phyloP scores from a whole-genome alignment of 2,797 vertebrate genomes.

The Myripristis jacobus region DNA sequence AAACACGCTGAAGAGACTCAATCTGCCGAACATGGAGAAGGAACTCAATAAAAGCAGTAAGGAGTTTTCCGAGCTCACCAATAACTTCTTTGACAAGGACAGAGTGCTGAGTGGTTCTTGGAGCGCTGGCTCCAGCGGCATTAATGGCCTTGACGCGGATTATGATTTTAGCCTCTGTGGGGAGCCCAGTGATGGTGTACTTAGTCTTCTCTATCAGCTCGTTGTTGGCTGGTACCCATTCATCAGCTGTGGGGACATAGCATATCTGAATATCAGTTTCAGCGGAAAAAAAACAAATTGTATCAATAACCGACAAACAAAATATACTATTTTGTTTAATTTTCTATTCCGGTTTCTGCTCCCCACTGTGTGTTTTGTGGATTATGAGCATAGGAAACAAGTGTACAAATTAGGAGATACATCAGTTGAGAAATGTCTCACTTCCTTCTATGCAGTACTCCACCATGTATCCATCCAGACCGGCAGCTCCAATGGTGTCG shows the following conservation, averaged over 20 bases:
- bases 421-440: constrained; percentile 78
- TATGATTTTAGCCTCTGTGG: constrained; percentile 88
- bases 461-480: constrained; percentile 94
- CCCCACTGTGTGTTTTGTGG: constrained; percentile 4
- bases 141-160: constrained; percentile 96
- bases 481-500: constrained; percentile 96
- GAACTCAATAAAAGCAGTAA: background rate
- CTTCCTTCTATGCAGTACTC: constrained; percentile 99
- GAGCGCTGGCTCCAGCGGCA: constrained; percentile 89
- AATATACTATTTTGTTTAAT: background rate
- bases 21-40: too few species aligned
- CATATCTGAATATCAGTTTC: background rate
- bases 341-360: constrained; percentile 10
- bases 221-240: constrained; percentile 90
- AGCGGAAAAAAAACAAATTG: background rate
- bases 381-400: background rate
- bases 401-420: background rate
- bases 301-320: too few species aligned
- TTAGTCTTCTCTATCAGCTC: constrained; percentile 94
- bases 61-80: constrained; percentile 82
- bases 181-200: constrained; percentile 91
- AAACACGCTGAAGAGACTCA: background rate
- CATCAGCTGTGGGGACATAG: constrained; percentile 80
- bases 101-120: constrained; percentile 89
- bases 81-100: constrained; percentile 96